Conservation (phyloP, 2,113 vertebrate species). For the Daphoenositta chrysoptera region DNA sequence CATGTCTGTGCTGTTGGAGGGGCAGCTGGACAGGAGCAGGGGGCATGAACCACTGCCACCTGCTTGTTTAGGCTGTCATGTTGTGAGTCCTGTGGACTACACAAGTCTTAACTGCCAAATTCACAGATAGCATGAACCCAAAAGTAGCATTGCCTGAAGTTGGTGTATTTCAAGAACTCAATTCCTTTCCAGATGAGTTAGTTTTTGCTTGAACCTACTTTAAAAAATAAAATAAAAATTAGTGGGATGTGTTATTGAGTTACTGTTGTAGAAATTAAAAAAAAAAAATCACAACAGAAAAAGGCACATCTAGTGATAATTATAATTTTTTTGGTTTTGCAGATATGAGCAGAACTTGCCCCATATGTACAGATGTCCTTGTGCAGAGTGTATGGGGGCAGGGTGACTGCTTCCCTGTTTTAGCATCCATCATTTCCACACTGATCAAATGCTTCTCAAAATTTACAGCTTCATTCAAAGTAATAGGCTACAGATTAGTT, state of each 20-base stretch:
- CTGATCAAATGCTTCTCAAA: background rate
- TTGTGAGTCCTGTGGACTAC: accelerated
- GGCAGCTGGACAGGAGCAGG: background rate
- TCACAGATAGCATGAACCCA: background rate
- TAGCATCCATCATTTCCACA: background rate
- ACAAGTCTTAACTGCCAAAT: background rate
- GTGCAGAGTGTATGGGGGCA: background rate
- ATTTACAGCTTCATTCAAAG: background rate
- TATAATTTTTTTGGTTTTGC: background rate
- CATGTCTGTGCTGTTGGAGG: background rate
- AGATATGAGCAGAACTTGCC: background rate
- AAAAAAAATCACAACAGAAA: background rate
- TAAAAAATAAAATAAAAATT: background rate
- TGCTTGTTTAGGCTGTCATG: accelerated
- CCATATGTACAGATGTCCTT: background rate
- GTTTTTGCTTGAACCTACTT: background rate
- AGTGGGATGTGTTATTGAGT: background rate
- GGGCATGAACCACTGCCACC: background rate
- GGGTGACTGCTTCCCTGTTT: background rate
- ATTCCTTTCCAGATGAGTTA: background rate
- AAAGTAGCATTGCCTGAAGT: background rate
- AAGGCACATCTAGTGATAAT: background rate
- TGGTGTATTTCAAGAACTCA: background rate
- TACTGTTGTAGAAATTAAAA: background rate
- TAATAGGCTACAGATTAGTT: background rate